phyloP scores from a whole-genome alignment of 2,797 vertebrate species.

The Australoheros facetus region DNA sequence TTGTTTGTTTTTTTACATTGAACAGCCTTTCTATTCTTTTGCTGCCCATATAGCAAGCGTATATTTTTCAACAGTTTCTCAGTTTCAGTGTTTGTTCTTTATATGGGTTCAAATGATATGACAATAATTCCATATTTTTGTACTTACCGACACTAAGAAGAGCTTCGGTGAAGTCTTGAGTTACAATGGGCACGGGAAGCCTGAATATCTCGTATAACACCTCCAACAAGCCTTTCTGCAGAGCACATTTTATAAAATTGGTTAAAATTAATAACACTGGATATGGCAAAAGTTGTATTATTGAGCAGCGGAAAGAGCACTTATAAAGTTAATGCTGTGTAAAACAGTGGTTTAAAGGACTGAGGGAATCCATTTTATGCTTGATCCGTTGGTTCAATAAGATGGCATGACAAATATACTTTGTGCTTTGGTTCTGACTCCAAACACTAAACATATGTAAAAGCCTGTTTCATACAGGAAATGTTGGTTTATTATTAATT shows the following conservation, averaged over 20 bases:
- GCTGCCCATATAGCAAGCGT: background rate
- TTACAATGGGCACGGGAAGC: conserved; percentile 91
- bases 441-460: background rate
- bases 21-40: background rate
- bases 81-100: background rate
- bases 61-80: background rate
- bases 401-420: background rate
- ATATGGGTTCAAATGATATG: background rate
- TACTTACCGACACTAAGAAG: conserved; percentile 94
- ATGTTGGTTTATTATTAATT: background rate
- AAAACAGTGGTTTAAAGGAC: background rate
- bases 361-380: background rate
- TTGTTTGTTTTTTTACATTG: background rate
- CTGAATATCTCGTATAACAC: conserved; percentile 98
- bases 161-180: conserved; percentile 94
- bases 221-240: conserved; percentile 92
- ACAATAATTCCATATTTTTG: background rate
- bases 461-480: background rate
- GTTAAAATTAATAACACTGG: conserved; percentile 23
- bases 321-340: background rate
- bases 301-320: background rate
- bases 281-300: background rate
- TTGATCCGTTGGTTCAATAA: background rate
- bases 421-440: background rate
- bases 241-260: conserved; percentile 32